A percentile compares a stretch with the other conserved stretches of the same genome.
Conservation (phyloP, 2,888 invertebrate genomes). For the Aethes cnicana region DNA sequence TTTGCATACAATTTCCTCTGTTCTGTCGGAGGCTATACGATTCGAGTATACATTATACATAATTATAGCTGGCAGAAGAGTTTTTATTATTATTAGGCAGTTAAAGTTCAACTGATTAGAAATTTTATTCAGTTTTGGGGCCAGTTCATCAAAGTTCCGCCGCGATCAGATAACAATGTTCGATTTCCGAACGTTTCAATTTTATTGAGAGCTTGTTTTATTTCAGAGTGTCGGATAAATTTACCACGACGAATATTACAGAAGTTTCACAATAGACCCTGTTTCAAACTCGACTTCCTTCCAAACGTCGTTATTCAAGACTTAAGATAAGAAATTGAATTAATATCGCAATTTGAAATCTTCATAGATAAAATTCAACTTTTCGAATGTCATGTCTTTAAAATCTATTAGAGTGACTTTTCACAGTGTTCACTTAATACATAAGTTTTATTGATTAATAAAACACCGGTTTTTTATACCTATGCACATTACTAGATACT, state of each 20-base stretch:
- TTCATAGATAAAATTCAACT: constrained; percentile 42
- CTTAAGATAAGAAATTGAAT: constrained; percentile 74
- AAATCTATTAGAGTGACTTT: not conserved
- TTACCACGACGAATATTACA: constrained; percentile 70
- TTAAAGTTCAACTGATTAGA: not conserved
- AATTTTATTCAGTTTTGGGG: not conserved
- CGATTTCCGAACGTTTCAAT: constrained; percentile 42
- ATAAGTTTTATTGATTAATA: not conserved
- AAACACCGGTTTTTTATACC: too few relatives aligned
- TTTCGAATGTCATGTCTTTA: not conserved
- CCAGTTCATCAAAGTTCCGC: constrained; percentile 7
- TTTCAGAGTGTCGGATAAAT: constrained; percentile 67
- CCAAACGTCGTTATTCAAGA: constrained; percentile 71
- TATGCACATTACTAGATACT: too few relatives aligned
- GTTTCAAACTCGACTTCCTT: constrained; percentile 55
- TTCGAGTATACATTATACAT: too few relatives aligned
- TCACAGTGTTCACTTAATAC: not conserved
- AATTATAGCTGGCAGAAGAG: too few relatives aligned
- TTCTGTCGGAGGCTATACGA: too few relatives aligned
- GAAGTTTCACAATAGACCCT: constrained; percentile 73
- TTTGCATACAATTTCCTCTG: too few relatives aligned
- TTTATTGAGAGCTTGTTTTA: constrained; percentile 59
- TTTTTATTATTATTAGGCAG: too few relatives aligned
- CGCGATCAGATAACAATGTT: constrained; percentile 12
- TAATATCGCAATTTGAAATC: constrained; percentile 60